phyloP scores from a whole-genome alignment of 2,888 invertebrate species.

The Globia sparganii region DNA sequence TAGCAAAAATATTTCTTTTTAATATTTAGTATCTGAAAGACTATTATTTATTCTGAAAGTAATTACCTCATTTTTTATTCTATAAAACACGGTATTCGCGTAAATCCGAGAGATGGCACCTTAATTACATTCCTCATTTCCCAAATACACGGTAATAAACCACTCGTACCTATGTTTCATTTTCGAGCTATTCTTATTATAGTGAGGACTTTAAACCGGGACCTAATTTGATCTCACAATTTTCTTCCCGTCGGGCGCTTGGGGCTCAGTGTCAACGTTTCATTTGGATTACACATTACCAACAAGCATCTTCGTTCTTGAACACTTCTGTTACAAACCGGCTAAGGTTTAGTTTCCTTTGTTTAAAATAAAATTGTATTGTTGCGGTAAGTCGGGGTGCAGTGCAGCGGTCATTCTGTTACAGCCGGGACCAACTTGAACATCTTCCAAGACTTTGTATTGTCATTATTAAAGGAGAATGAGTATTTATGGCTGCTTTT shows the following conservation, averaged over 20 bases:
- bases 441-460: conserved; percentile 83
- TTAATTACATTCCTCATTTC: conserved; percentile 62
- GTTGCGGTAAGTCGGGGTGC: conserved; percentile 74
- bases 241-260: conserved; percentile 81
- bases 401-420: conserved; percentile 84
- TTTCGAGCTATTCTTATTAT: conserved; percentile 82
- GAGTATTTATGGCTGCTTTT: conserved; percentile 81
- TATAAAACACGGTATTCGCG: background rate
- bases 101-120: background rate
- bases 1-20: background rate
- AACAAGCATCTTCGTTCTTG: conserved; percentile 61
- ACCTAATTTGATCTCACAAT: conserved; percentile 88
- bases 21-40: background rate
- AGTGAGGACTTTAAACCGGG: conserved; percentile 80
- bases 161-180: conserved; percentile 73
- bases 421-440: conserved; percentile 79
- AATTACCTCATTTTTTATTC: conserved; percentile 3
- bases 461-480: conserved; percentile 84
- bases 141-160: conserved; percentile 53
- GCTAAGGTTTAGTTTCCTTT: conserved; percentile 66
- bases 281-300: conserved; percentile 84
- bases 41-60: no score
- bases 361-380: conserved; percentile 38
- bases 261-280: conserved; percentile 88
- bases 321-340: conserved; percentile 45